phyloP scores from a whole-genome alignment of 1,140 invertebrate species.

The Neelides sp. region DNA sequence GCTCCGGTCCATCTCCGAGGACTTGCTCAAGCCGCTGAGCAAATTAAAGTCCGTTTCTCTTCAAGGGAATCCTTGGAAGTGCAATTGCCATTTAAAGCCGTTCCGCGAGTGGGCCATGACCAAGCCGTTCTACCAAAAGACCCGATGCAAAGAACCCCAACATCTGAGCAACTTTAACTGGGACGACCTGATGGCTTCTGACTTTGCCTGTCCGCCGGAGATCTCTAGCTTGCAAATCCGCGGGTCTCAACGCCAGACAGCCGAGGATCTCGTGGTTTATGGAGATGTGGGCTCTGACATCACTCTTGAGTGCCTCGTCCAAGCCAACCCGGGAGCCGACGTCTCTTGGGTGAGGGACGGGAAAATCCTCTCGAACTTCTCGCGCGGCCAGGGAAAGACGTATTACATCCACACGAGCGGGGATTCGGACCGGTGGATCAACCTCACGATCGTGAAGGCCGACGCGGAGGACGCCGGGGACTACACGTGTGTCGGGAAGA shows the following conservation, averaged over 20 bases:
- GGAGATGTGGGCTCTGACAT: slow-evolving; percentile 59
- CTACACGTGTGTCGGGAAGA: slow-evolving; percentile 63
- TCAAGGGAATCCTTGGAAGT: slow-evolving; percentile 77
- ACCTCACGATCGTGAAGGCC: slow-evolving; percentile 60
- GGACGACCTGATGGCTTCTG: slow-evolving; percentile 49
- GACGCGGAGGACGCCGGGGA: slow-evolving; percentile 63
- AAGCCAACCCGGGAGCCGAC: slow-evolving; percentile 67
- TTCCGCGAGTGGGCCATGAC: slow-evolving; percentile 67
- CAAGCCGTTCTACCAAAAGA: slow-evolving; percentile 53
- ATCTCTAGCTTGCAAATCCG: slow-evolving; percentile 44
- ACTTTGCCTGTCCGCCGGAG: slow-evolving; percentile 61
- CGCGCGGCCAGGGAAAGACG: slow-evolving; percentile 33
- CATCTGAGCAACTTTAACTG: slow-evolving; percentile 46
- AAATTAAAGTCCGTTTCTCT: slow-evolving; percentile 62
- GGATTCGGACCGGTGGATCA: slow-evolving; percentile 48
- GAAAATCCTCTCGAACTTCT: slow-evolving; percentile 45
- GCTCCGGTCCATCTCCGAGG: slow-evolving; percentile 49
- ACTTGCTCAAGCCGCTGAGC: slow-evolving; percentile 50
- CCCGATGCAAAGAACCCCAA: slow-evolving; percentile 48
- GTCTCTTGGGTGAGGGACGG: slow-evolving; percentile 72
- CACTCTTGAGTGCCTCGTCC: slow-evolving; percentile 63
- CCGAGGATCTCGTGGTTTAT: slow-evolving; percentile 45
- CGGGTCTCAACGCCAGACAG: slow-evolving; percentile 36
- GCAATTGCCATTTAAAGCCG: slow-evolving; percentile 67
- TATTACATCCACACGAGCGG: slow-evolving; percentile 34